phyloP scores from a whole-genome alignment of 2,888 invertebrate genomes.

The Capitulum mitella region DNA sequence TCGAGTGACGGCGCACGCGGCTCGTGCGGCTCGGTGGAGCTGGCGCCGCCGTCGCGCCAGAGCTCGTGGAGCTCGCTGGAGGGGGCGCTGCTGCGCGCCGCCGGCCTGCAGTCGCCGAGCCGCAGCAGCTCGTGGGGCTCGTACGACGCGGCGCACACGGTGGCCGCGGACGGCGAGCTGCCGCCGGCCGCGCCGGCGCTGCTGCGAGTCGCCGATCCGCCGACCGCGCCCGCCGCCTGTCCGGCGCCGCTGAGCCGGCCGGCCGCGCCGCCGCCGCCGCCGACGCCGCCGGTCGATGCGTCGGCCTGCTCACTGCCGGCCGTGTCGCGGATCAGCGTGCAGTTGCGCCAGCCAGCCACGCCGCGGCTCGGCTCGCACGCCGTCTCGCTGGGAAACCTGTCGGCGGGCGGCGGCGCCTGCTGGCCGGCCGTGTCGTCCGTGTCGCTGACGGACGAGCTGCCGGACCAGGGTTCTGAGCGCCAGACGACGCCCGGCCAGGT shows the following conservation, averaged over 20 bases:
- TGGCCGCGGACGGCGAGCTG: conserved; percentile 51
- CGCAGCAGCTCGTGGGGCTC: conserved; percentile 71
- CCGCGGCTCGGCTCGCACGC: conserved; percentile 29
- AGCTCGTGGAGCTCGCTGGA: conserved; percentile 38
- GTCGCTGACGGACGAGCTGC: conserved; percentile 35
- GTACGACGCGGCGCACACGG: conserved; percentile 63
- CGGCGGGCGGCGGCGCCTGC: background rate
- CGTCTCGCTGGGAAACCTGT: conserved; percentile 1
- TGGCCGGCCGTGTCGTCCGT: conserved; percentile 43
- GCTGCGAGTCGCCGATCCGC: conserved; percentile 75
- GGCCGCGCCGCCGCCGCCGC: conserved; percentile 39
- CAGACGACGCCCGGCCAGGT: background rate
- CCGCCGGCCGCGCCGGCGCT: conserved; percentile 59
- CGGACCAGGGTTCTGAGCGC: background rate
- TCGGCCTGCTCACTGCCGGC: conserved; percentile 24
- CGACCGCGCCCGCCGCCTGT: conserved; percentile 49
- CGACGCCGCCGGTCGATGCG: conserved; percentile 33
- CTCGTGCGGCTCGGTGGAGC: conserved; percentile 19
- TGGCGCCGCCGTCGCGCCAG: conserved; percentile 35
- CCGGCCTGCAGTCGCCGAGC: conserved; percentile 51
- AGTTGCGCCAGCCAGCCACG: background rate
- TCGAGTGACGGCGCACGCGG: conserved; percentile 21
- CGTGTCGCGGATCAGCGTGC: conserved; percentile 25
- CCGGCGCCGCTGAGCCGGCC: conserved; percentile 45
- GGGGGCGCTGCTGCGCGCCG: conserved; percentile 27